These are phyloP conservation scores for Chanos chanos DNA, from an alignment of 2,797 vertebrate genomes.

Conservation along the genomic window DNA sequence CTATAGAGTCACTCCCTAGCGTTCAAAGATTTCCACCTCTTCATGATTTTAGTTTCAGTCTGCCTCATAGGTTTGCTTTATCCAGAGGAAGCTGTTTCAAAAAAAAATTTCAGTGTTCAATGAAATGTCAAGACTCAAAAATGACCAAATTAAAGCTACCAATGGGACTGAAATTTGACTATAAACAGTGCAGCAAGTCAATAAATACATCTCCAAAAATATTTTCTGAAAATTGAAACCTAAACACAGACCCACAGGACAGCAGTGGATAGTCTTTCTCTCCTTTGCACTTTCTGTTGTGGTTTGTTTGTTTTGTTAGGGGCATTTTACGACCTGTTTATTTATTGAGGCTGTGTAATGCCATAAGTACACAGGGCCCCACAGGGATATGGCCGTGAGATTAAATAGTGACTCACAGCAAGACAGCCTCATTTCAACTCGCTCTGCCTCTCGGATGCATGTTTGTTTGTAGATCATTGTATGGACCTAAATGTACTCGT, in stretches of 20 bases:
- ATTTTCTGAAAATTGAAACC: conserved; percentile 36
- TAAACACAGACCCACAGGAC: conserved; percentile 50
- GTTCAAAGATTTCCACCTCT: too few relatives aligned
- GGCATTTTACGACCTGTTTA: conserved; percentile 52
- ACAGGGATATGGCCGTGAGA: conserved; percentile 51
- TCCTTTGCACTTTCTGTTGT: conserved; percentile 45
- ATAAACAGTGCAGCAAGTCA: conserved; percentile 25
- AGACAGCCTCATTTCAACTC: conserved; percentile 42
- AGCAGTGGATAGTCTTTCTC: conserved; percentile 46
- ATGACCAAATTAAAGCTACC: conserved; percentile 1
- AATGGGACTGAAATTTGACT: conserved; percentile 13
- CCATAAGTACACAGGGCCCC: conserved; percentile 52
- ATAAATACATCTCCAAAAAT: conserved; percentile 46
- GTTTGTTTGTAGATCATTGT: neutral
- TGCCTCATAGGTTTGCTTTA: too few relatives aligned
- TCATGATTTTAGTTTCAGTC: too few relatives aligned
- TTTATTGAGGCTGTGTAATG: conserved; percentile 42
- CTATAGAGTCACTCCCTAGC: too few relatives aligned
- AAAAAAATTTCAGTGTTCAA: neutral
- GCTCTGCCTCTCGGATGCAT: neutral
- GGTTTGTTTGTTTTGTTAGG: conserved; percentile 62
- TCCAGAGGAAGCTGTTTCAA: too few relatives aligned
- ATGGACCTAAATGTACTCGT: too few relatives aligned
- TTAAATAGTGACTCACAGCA: conserved; percentile 47
- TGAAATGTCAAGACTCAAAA: neutral